Percentiles rank a stretch among this genome's conserved stretches.
phyloP scores from a whole-genome alignment of 2,797 vertebrate species.

The Echeneis naucrates region DNA sequence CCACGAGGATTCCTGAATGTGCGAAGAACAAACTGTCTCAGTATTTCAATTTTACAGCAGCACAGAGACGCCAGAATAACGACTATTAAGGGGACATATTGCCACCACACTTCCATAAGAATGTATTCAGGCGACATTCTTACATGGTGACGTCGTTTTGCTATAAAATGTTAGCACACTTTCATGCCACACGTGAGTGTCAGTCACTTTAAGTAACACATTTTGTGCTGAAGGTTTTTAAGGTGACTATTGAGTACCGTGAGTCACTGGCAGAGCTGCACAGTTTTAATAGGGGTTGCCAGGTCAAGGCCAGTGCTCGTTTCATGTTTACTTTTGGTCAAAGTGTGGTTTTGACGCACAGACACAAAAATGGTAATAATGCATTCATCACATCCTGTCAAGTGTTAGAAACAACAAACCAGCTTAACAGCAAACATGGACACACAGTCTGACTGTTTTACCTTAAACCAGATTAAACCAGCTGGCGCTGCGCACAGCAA shows the following conservation, averaged over 20 bases:
- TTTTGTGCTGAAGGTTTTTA: constrained; percentile 27
- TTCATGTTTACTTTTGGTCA: too few relatives aligned
- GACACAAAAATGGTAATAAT: too few relatives aligned
- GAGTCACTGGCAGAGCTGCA: not conserved
- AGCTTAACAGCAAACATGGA: too few relatives aligned
- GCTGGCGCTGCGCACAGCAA: too few relatives aligned
- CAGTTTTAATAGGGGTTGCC: too few relatives aligned
- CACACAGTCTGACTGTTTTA: too few relatives aligned
- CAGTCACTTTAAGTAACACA: constrained; percentile 5
- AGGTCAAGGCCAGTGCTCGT: too few relatives aligned
- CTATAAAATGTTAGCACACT: constrained; percentile 22
- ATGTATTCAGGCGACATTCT: not conserved
- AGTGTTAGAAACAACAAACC: too few relatives aligned
- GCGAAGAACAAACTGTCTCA: constrained; percentile 24
- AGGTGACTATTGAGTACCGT: constrained; percentile 1
- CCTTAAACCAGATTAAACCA: too few relatives aligned
- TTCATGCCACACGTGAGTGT: constrained; percentile 3
- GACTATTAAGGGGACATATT: constrained; percentile 35
- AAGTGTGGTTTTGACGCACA: too few relatives aligned
- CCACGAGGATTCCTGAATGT: constrained; percentile 2
- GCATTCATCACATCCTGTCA: too few relatives aligned
- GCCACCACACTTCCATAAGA: not conserved
- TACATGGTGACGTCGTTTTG: constrained; percentile 4
- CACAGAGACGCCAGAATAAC: constrained; percentile 1
- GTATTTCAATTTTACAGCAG: constrained; percentile 39